Conservation (phyloP, 2,888 invertebrate species). For the Aspidiotus rigidus region DNA sequence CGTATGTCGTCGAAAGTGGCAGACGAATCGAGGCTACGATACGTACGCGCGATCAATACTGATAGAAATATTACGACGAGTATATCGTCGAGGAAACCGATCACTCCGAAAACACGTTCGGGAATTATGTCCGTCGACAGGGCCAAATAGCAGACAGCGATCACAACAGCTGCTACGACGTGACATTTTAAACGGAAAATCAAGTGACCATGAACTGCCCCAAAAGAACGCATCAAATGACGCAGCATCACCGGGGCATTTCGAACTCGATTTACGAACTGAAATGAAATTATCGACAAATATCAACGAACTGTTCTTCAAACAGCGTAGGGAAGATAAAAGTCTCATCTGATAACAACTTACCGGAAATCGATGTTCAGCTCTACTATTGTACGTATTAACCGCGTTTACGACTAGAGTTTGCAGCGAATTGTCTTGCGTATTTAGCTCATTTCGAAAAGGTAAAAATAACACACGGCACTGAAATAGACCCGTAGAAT, state of each 20-base stretch:
- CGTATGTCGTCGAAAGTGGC: constrained; percentile 22
- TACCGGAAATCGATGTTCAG: constrained; percentile 23
- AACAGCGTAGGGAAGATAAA: neutral
- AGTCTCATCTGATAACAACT: neutral
- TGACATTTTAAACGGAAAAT: constrained; percentile 25
- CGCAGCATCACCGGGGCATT: constrained; percentile 21
- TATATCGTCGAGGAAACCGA: constrained; percentile 26
- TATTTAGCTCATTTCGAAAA: neutral
- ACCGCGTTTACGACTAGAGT: constrained; percentile 8
- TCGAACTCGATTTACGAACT: constrained; percentile 6
- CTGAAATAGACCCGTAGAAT: constrained; percentile 6
- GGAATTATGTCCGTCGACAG: constrained; percentile 25
- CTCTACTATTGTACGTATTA: constrained; percentile 21
- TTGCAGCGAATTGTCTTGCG: neutral
- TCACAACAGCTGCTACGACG: constrained; percentile 15
- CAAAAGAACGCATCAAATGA: constrained; percentile 23
- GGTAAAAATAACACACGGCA: constrained; percentile 25
- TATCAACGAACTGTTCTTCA: neutral
- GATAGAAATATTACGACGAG: constrained; percentile 19
- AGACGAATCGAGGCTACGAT: constrained; percentile 20
- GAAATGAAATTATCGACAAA: neutral
- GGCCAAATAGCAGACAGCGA: constrained; percentile 20
- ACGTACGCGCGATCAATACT: constrained; percentile 10
- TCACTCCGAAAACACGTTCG: constrained; percentile 19
- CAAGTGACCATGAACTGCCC: constrained; percentile 13